Base-by-base conservation (phyloP, 2,888 invertebrate species). In the Cataglyphis cursor region DNA sequence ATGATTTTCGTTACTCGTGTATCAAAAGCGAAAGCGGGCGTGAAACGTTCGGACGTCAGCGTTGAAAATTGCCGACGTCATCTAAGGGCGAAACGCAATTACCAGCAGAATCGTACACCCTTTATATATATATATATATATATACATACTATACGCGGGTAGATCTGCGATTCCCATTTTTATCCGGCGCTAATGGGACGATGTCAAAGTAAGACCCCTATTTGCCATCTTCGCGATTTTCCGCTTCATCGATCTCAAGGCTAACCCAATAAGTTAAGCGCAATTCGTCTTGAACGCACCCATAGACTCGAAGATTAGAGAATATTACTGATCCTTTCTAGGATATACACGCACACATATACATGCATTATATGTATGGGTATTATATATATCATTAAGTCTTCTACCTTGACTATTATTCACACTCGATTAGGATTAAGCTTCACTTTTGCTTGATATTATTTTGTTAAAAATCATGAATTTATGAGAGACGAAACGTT, bases 151-250 rank as follows among this genome's bases (percentile, higher is more conserved):
- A 35, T 75, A 81, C 88, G 88, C 78, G 78, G 87, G 64, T 68
- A 83, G 87, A 83, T 87, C 84, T 83, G 84, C 82, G 66, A 81
- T 87, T 87, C 81, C 66, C 80, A 86, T 88, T 90, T 90, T 90
- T 87, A 84, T 80, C 80, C 81, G 24, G 76, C 51, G 81, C 41
- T 81, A 85, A 80, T 80, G 78, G 78, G 78, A 75, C 85, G 85
- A 86, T 81, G 85, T 90, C 91, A 91, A 90, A 90, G 90, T 83
- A 61, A 51, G 70, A 80, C 91, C 91, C 91, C 81, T 91, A 91
- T 91, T 91, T 91, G 85, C 90, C 84, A 84, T 87, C 88, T 82
- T 81, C 73, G 59, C 68, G 89, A 89, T 85, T 84, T 91, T 90
- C 89, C 86, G 65, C 82, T 87, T 86, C 85, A 90, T 86, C 87